Percentiles rank a stretch among this genome's conserved stretches.
phyloP scores from a whole-genome alignment of 2,113 vertebrate species.

The Chauna torquata region DNA sequence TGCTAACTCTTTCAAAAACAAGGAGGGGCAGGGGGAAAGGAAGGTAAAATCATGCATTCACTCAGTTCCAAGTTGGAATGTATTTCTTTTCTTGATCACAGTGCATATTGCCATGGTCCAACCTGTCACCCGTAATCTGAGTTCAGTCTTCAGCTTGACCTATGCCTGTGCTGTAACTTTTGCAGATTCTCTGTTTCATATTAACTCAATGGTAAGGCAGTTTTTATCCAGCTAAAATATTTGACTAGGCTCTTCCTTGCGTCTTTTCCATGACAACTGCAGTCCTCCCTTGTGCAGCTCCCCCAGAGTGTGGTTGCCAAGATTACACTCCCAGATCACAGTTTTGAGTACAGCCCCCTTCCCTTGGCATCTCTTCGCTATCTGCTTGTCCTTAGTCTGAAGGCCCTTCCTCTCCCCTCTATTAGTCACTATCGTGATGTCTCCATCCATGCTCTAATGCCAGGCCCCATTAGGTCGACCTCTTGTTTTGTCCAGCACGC shows the following conservation, averaged over 20 bases:
- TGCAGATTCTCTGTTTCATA: neutral
- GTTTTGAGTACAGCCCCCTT: neutral
- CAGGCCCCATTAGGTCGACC: neutral
- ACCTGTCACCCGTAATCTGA: neutral
- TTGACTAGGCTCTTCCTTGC: neutral
- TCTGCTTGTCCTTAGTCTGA: neutral
- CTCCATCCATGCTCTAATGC: neutral
- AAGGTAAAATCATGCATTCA: neutral
- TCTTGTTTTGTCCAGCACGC: neutral
- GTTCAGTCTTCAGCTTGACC: neutral
- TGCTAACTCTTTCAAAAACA: neutral
- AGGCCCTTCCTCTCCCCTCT: neutral
- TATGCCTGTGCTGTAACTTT: neutral
- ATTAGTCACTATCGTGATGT: accelerated
- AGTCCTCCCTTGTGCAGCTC: neutral
- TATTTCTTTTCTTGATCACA: neutral
- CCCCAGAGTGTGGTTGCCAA: neutral
- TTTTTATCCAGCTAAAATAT: neutral
- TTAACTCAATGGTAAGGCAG: neutral
- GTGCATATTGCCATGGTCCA: neutral
- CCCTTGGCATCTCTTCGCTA: neutral
- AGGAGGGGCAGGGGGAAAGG: neutral
- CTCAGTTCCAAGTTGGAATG: neutral
- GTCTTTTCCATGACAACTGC: neutral
- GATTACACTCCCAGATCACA: neutral